These are phyloP conservation scores for Baronia brevicornis DNA, from an alignment of 2,888 invertebrate genomes.

Conservation along the genomic window DNA sequence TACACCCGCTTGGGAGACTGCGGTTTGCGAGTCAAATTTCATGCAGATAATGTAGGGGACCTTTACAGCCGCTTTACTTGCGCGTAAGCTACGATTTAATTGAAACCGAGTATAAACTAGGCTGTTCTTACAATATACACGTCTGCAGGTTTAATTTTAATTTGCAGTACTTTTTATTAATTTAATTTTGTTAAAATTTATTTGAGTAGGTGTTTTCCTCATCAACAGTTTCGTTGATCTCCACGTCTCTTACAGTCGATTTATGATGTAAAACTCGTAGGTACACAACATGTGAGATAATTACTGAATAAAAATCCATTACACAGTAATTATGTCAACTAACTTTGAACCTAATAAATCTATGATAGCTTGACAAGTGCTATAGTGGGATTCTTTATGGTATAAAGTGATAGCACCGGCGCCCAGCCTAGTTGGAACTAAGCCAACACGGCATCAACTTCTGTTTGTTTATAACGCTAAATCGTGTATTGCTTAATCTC, in stretches of 20 bases:
- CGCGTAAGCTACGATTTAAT: constrained; percentile 60
- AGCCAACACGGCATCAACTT: constrained; percentile 42
- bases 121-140: constrained; percentile 17
- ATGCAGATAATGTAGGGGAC: constrained; percentile 64
- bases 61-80: constrained; percentile 59
- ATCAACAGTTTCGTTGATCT: too few relatives aligned
- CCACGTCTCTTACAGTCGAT: too few relatives aligned
- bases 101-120: constrained; percentile 49
- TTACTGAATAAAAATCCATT: too few relatives aligned
- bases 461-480: constrained; percentile 69
- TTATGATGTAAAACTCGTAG: too few relatives aligned
- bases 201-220: not conserved
- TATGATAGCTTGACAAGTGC: constrained; percentile 35
- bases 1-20: constrained; percentile 53
- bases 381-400: constrained; percentile 44
- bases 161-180: constrained; percentile 18
- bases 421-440: constrained; percentile 56
- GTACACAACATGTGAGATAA: too few relatives aligned
- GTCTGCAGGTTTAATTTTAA: constrained; percentile 29
- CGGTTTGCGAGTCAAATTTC: constrained; percentile 68
- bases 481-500: constrained; percentile 40
- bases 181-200: not conserved
- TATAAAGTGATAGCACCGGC: constrained; percentile 52
- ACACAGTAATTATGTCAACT: constrained; percentile 13
- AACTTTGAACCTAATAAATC: constrained; percentile 17